These are phyloP conservation scores for Sphaerophoria rueppellii DNA, from an alignment of 2,888 invertebrate genomes.

Conservation along the genomic window DNA sequence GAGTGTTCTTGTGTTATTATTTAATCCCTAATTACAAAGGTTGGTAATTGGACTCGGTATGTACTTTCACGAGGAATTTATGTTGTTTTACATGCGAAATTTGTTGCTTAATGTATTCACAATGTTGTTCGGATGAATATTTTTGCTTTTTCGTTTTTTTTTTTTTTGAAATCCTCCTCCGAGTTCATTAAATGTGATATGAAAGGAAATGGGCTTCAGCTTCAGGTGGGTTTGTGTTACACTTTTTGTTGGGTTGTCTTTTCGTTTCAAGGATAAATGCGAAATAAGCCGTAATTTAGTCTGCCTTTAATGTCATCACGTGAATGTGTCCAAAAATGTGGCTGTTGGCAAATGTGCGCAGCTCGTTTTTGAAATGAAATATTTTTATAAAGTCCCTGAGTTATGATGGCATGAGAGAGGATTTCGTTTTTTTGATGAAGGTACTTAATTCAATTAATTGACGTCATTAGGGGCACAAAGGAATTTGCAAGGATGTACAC, in stretches of 20 bases:
- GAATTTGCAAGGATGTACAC: not conserved
- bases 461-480: conserved; percentile 30
- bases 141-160: too few species aligned
- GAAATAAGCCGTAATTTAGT: conserved; percentile 20
- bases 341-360: not conserved
- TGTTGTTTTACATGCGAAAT: conserved; percentile 46
- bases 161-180: too few species aligned
- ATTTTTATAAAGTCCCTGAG: not conserved
- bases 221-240: not conserved
- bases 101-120: conserved; percentile 45
- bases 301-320: conserved; percentile 40
- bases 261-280: not conserved
- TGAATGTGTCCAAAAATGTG: conserved; percentile 54
- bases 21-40: conserved; percentile 66
- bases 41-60: conserved; percentile 64
- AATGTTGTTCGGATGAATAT: too few species aligned
- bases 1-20: conserved; percentile 66
- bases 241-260: not conserved
- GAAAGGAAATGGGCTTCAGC: not conserved
- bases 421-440: not conserved
- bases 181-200: not conserved
- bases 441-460: conserved; percentile 48
- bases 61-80: conserved; percentile 54
- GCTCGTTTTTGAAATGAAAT: not conserved
- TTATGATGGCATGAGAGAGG: not conserved